Evolutionary conservation across 2,113 vertebrate genomes (phyloP), one percentile per base, ranked within the genome.

Genomic region (Seriola aureovittata): DNA sequence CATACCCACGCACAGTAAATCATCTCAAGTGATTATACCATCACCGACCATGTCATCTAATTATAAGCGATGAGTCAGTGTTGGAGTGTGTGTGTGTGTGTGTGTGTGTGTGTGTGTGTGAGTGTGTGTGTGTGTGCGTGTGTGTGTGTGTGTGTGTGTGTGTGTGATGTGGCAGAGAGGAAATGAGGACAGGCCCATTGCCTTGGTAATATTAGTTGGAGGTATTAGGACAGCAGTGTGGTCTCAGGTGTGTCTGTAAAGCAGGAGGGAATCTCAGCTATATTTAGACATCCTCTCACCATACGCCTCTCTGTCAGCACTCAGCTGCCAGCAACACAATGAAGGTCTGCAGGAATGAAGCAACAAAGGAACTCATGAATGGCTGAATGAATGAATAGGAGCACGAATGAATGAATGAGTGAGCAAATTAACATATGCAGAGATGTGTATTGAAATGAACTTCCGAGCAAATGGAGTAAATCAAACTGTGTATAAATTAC

Each of bases 151-250:
- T 50, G 36, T 64, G 70, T 50, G 40, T 70, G 57, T 73, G 55
- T 32, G 55, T 57, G 70, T 75, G 85, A 83, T 75, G 81, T 57
- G 69, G 71, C 60, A 40, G 75, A 72, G 81, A 88, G 84, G 86
- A 93, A 92, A 91, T 66, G 78, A 92, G 92, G 90, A 92, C 89
- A 87, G 84, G 83, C 80, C 84, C 65, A 87, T 90, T 69, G 84
- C 86, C 90, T 91, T 91, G 91, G 91, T 85, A 85, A 91, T 90
- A 86, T 91, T 88, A 90, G 81, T 84, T 84, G 71, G 67, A 87
- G 81, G 78, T 88, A 83, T 90, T 63, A 82, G 89, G 81, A 87
- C 88, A 71, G 72, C 88, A 80, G 81, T 86, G 81, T 74, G 82
- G 90, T 92, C 90, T 87, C 86, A 82, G 85, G 88, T 80, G 68